These are phyloP conservation scores for Drosophila kambysellisi DNA, from an alignment of 2,888 invertebrate species.

Conservation along the genomic window DNA sequence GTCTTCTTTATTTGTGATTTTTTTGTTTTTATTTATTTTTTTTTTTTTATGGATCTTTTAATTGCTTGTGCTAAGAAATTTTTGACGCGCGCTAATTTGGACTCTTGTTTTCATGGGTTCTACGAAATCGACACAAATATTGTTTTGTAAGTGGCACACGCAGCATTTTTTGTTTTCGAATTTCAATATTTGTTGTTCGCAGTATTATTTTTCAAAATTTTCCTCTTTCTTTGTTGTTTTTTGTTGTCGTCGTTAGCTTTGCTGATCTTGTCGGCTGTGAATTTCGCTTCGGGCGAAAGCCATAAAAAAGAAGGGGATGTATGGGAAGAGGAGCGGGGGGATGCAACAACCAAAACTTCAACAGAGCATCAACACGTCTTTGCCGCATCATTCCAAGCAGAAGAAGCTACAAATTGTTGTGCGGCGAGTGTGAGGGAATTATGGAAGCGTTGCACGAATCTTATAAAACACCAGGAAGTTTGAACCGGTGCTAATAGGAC, in stretches of 20 bases:
- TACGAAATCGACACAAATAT: conserved; percentile 22
- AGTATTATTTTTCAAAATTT: neutral
- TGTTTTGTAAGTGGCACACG: conserved; percentile 33
- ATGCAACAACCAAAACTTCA: neutral
- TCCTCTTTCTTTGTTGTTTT: conserved; percentile 4
- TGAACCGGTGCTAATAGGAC: conserved; percentile 16
- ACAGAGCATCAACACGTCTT: conserved; percentile 23
- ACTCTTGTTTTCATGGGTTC: conserved; percentile 40
- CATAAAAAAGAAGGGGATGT: conserved; percentile 16
- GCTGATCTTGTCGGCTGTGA: conserved; percentile 37
- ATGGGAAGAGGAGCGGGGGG: neutral
- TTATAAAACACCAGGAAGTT: conserved; percentile 36
- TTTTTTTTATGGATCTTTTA: conserved; percentile 12
- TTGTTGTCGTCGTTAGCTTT: conserved; percentile 9
- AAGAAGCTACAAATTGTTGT: conserved; percentile 22
- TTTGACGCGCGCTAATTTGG: neutral
- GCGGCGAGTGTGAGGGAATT: conserved; percentile 10
- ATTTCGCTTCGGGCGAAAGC: conserved; percentile 50
- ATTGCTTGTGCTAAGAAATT: conserved; percentile 22
- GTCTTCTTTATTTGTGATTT: conserved; percentile 12
- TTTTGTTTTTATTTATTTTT: neutral
- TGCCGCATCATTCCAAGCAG: conserved; percentile 11
- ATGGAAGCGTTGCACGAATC: conserved; percentile 33
- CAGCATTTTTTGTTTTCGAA: neutral
- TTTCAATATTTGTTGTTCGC: conserved; percentile 12